phyloP scores from a whole-genome alignment of 2,113 vertebrate genomes.

The Smithornis capensis region DNA sequence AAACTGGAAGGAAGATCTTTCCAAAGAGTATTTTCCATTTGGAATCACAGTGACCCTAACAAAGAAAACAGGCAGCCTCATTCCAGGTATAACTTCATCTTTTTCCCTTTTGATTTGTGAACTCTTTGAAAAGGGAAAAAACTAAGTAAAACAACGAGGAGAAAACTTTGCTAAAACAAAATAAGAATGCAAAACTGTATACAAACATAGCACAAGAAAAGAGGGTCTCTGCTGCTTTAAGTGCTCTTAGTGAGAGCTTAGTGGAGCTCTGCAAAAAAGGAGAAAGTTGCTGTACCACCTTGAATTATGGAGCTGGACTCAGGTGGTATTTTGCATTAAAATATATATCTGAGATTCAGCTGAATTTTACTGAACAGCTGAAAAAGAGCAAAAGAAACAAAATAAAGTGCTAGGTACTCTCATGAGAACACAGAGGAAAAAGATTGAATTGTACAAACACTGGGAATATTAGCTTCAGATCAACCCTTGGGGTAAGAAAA shows the following conservation, averaged over 20 bases:
- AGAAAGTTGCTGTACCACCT: neutral
- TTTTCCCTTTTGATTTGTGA: neutral
- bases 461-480: neutral
- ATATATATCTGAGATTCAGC: neutral
- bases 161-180: neutral
- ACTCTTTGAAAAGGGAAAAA: neutral
- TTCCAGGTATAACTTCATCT: neutral
- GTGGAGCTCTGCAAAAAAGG: neutral
- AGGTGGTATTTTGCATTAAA: neutral
- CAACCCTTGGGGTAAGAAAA: neutral
- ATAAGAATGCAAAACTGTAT: neutral
- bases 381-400: neutral
- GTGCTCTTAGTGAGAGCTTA: neutral
- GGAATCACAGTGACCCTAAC: neutral
- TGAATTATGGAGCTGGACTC: neutral
- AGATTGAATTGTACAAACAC: neutral
- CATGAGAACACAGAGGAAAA: neutral
- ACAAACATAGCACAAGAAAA: neutral
- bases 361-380: neutral
- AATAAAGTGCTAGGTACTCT: neutral
- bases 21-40: neutral
- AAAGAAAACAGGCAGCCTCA: neutral
- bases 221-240: neutral
- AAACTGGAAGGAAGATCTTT: neutral
- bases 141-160: neutral